Evolutionary conservation across 2,888 invertebrate species (phyloP), one percentile per base, ranked within the genome.

Genomic region (Drosophila bunnanda): DNA sequence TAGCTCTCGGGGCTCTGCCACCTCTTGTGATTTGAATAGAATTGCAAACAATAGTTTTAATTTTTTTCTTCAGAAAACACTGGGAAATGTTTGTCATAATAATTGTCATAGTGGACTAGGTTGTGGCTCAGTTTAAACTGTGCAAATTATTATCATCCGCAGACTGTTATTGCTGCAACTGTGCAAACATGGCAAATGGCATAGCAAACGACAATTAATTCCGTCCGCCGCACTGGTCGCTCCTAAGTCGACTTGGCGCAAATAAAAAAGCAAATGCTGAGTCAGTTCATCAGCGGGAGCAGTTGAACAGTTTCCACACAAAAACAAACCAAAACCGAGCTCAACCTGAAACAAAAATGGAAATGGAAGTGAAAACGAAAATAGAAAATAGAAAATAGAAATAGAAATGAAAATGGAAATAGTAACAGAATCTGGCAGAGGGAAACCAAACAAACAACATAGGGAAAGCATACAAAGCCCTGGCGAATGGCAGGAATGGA

Each of bases 131-230:
- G 57, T 38, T 58, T 36, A 62, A 62, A 62, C 62, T 38, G 62
- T 62, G 62, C 58, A 59, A 62, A 62, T 65, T 50, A 65, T 65
- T 28, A 34, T 61, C 28, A 28, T 43, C 39, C 44, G 32, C 25
- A 34, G 43, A 44, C 36, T 32, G 52, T 36, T 32, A 22, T 22
- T 55, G 60, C 43, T 55, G 66, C 66, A 71, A 56, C 55, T 72
- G 71, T 61, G 38, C 59, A 66, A 75, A 59, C 68, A 53, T 68
- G 36, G 75, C 36, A 56, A 75, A 75, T 68, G 57, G 53, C 64
- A 72, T 48, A 65, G 57, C 78, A 78, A 84, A 77, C 64, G 77
- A 65, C 77, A 83, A 84, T 83, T 83, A 84, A 83, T 83, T 79
- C 65, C 66, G 73, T 84, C 56, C 78, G 70, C 84, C 73, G 60